Base-by-base conservation (phyloP, 2,888 invertebrate genomes). In the Limnephilus lunatus region DNA sequence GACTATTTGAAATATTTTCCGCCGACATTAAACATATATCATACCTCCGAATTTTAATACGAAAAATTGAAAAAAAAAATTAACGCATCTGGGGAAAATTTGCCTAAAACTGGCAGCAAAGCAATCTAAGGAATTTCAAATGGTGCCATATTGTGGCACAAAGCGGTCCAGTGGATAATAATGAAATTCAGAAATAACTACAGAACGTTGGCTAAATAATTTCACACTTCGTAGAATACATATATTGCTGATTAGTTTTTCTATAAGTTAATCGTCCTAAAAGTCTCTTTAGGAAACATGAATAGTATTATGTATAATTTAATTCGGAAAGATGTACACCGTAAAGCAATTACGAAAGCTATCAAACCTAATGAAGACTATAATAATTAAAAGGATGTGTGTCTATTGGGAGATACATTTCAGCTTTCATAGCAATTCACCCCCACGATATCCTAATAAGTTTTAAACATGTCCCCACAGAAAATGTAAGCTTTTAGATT, bases 401-500 rank as follows among this genome's bases (percentile, higher is more conserved):
- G 32, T 87, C 90, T 44, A 90, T 83, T 81, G 87, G 92, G 90
- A 91, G 91, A 91, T 86, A 89, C 90, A 92, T 89, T 91, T 35
- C 85, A 44, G 90, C 48, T 88, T 86, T 35, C 81, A 81, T 89
- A 90, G 85, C 89, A 86, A 92, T 81, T 91, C 86, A 92, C 90
- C 86, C 92, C 82, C 90, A 87, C 90, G 92, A 92, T 91, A 91
- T 92, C 91, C 48, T 92, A 93, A 93, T 93, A 93, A 93, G 90
- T 93, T 93, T 93, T 90, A 93, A 93, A 93, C 93, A 92, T 92
- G 92, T 92, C 93, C 92, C 91, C 92, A 82, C 90, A 91, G 93
- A 93, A 92, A 93, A 93, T 91, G 92, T 93, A 92, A 92, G 93
- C 93, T 93, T 92, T 92, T 92, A 91, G 92, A 93, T 92, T 93